These are phyloP conservation scores for Carcinoscorpius rotundicauda DNA, from an alignment of 1,140 invertebrate genomes.

Conservation along the genomic window DNA sequence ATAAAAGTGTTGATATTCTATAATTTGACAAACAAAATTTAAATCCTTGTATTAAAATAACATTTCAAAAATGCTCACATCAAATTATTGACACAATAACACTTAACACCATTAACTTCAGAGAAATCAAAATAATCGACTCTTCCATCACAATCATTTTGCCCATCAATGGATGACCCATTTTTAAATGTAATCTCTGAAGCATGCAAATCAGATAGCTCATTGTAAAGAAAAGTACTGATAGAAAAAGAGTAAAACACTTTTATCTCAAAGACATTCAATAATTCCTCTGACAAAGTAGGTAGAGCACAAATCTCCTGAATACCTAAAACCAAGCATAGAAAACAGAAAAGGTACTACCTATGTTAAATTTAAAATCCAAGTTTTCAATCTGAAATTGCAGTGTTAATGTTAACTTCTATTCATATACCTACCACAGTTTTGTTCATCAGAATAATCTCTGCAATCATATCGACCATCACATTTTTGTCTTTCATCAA, in stretches of 20 bases:
- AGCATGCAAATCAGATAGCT: background rate
- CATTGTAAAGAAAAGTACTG: background rate
- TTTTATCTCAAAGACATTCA: too few relatives aligned
- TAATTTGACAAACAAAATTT: too few relatives aligned
- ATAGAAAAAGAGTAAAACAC: background rate
- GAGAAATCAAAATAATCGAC: conserved; percentile 82
- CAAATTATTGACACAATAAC: too few relatives aligned
- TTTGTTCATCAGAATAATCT: conserved; percentile 25
- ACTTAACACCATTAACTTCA: conserved; percentile 60
- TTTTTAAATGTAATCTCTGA: conserved; percentile 39
- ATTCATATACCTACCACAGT: conserved; percentile 24
- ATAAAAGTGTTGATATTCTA: too few relatives aligned
- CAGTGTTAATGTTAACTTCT: background rate
- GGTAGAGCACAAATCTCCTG: too few relatives aligned
- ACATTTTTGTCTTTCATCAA: conserved; percentile 23
- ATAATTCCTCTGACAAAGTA: too few relatives aligned
- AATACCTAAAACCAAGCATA: too few relatives aligned
- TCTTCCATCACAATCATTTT: conserved; percentile 66
- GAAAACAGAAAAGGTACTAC: too few relatives aligned
- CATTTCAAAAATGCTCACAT: too few relatives aligned
- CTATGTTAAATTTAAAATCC: too few relatives aligned
- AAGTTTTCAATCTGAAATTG: too few relatives aligned
- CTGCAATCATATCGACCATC: conserved; percentile 26
- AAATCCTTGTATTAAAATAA: too few relatives aligned
- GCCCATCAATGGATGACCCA: conserved; percentile 49